Conservation (phyloP, 2,113 vertebrate species). For the Coptodon rendalli region DNA sequence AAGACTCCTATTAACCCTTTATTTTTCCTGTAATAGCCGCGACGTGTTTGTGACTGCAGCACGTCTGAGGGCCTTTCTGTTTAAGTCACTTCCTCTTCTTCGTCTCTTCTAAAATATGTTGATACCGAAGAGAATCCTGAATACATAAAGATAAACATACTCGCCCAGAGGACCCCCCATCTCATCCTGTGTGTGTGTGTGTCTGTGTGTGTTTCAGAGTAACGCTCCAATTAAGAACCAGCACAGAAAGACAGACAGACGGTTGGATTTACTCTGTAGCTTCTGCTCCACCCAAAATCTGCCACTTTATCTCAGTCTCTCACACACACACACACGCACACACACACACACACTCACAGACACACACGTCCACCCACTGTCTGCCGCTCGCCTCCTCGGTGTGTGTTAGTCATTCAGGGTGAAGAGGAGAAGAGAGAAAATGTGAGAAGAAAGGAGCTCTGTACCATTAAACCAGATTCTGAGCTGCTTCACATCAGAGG, state of each 20-base stretch:
- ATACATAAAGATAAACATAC: not conserved
- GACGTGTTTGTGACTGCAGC: no score
- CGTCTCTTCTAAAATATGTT: not conserved
- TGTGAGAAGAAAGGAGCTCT: not conserved
- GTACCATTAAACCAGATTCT: not conserved
- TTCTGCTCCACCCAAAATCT: not conserved
- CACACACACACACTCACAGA: fast-evolving
- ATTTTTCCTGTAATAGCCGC: no score
- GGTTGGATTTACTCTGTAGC: not conserved
- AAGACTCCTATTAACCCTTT: no score
- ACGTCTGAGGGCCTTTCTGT: not conserved
- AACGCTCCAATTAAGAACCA: not conserved
- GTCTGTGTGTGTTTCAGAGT: fast-evolving
- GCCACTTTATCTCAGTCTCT: fast-evolving
- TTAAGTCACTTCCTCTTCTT: not conserved
- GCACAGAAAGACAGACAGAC: not conserved
- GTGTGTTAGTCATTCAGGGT: constrained; percentile 6
- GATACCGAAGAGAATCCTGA: not conserved
- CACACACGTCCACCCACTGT: constrained; percentile 4
- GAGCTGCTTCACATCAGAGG: not conserved
- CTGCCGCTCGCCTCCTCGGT: not conserved
- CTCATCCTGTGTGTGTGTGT: not conserved
- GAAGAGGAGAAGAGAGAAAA: not conserved
- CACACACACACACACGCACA: not conserved
- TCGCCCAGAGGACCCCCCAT: no score